Conservation (phyloP, 2,888 invertebrate genomes). For the Oscheius sp. region DNA sequence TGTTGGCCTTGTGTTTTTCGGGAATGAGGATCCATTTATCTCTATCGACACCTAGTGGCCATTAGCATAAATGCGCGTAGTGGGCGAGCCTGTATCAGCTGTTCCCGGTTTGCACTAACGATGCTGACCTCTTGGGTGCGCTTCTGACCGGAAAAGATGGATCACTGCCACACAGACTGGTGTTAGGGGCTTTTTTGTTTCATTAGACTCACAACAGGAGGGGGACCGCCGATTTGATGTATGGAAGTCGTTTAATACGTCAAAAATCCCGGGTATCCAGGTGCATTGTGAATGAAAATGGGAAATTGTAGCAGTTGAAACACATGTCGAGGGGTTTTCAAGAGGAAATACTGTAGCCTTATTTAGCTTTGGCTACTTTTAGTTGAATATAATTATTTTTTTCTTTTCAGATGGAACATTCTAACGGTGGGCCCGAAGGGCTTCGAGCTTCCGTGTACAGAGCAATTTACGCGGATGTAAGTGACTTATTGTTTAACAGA, state of each 20-base stretch:
- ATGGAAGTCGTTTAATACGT: constrained; percentile 12
- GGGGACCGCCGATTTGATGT: constrained; percentile 4
- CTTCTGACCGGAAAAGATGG: constrained; percentile 15
- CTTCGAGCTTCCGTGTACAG: neutral
- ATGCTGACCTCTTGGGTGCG: neutral
- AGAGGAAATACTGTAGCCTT: neutral
- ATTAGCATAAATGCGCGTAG: constrained; percentile 25
- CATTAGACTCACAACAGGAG: neutral
- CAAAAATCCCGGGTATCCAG: neutral
- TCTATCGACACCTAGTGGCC: constrained; percentile 26
- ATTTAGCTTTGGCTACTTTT: no score
- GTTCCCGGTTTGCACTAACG: neutral
- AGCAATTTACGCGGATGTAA: constrained; percentile 8
- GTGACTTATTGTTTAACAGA: no score
- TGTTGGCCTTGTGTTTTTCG: neutral
- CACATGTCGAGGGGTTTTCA: neutral
- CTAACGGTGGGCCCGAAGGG: no score
- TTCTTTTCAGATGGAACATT: neutral
- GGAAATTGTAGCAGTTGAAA: no score
- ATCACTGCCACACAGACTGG: neutral
- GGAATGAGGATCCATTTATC: neutral
- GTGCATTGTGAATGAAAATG: no score
- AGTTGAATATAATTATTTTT: no score
- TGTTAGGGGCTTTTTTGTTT: constrained; percentile 1
- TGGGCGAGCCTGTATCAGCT: constrained; percentile 22